These are phyloP conservation scores for Morone chrysops DNA, from an alignment of 2,113 vertebrate genomes.

Conservation along the genomic window DNA sequence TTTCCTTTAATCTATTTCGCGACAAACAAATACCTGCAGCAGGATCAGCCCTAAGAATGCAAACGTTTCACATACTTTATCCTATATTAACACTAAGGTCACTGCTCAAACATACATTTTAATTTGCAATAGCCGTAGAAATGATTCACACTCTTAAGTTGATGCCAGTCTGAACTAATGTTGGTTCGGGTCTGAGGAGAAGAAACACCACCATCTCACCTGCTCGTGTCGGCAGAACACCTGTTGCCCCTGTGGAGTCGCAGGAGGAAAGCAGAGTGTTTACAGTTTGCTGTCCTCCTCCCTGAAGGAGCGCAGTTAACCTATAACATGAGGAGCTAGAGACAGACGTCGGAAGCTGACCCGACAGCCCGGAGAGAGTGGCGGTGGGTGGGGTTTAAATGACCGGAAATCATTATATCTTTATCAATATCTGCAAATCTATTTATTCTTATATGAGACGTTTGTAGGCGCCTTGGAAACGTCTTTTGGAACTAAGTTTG, in stretches of 20 bases:
- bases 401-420: background rate
- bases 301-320: accelerated
- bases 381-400: slow-evolving; percentile 39
- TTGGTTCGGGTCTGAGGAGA: background rate
- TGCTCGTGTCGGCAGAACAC: slow-evolving; percentile 14
- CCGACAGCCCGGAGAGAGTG: background rate
- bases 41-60: background rate
- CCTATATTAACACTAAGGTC: background rate
- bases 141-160: background rate
- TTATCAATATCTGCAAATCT: too few relatives aligned
- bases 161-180: background rate
- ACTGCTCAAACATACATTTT: background rate
- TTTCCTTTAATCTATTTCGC: background rate
- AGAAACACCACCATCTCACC: slow-evolving; percentile 40
- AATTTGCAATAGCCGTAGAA: background rate
- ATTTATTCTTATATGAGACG: too few relatives aligned
- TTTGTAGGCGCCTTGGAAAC: background rate
- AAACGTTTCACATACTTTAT: background rate
- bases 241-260: slow-evolving; percentile 11
- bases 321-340: slow-evolving; percentile 1
- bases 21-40: background rate
- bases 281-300: background rate
- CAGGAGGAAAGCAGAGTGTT: background rate
- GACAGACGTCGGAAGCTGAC: background rate
- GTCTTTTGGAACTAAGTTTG: background rate